Conservation (phyloP, 2,113 vertebrate species). For the Thryonomys swinderianus region DNA sequence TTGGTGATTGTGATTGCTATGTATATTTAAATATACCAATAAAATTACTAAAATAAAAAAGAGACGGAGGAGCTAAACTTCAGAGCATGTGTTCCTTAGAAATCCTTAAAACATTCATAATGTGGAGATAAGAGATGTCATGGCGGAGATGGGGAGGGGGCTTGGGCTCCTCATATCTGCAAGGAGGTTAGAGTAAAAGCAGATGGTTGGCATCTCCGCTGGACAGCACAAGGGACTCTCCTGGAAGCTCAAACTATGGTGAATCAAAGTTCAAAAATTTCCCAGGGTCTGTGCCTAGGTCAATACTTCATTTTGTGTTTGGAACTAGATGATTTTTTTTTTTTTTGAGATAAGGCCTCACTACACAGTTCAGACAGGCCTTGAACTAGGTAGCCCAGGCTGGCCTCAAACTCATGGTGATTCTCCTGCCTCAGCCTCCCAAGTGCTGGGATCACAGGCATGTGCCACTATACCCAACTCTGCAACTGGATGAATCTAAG, state of each 20-base stretch:
- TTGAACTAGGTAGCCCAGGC: neutral
- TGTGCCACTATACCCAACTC: neutral
- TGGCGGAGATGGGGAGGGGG: neutral
- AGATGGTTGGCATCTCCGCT: neutral
- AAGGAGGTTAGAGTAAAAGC: neutral
- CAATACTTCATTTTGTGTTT: neutral
- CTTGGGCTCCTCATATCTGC: neutral
- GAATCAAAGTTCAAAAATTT: neutral
- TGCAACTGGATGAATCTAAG: neutral
- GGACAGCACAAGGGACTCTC: neutral
- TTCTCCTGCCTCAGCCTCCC: neutral
- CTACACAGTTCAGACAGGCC: neutral
- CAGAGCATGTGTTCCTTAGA: neutral
- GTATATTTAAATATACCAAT: no score
- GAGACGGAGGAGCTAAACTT: neutral
- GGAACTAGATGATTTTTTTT: neutral
- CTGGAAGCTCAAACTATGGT: neutral
- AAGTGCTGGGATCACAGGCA: neutral
- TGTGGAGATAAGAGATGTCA: neutral
- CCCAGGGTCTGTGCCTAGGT: neutral
- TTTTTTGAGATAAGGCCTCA: neutral
- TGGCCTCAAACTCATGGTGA: neutral
- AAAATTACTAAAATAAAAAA: no score
- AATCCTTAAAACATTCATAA: neutral
- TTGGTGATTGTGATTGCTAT: no score